These are phyloP conservation scores for Coelinius sp. DNA, from an alignment of 2,888 invertebrate genomes.

Conservation along the genomic window DNA sequence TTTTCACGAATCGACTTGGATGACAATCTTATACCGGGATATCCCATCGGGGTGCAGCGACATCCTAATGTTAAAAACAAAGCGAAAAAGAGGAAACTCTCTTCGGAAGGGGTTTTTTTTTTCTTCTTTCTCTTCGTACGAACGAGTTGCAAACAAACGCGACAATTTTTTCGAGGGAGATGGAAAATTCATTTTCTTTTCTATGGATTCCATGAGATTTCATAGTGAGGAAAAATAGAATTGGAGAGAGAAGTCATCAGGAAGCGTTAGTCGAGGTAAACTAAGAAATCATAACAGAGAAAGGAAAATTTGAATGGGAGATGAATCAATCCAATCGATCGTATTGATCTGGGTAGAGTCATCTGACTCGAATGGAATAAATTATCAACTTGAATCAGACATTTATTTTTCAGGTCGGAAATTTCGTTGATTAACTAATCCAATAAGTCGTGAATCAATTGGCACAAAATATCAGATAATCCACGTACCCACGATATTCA, in stretches of 20 bases:
- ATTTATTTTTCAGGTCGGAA: not conserved
- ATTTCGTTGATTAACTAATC: too few relatives aligned
- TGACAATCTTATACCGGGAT: conserved; percentile 60
- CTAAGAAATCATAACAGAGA: not conserved
- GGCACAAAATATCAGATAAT: not conserved
- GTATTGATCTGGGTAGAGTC: too few relatives aligned
- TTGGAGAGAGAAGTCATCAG: not conserved
- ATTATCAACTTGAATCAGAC: too few relatives aligned
- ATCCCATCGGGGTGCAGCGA: conserved; percentile 52
- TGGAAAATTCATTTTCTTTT: not conserved
- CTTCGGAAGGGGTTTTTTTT: not conserved
- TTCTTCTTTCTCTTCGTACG: not conserved
- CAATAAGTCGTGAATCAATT: too few relatives aligned
- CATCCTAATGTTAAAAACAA: conserved; percentile 20
- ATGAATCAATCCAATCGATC: too few relatives aligned
- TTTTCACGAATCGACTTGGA: conserved; percentile 57
- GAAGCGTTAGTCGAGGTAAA: not conserved
- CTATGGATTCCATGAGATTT: too few relatives aligned
- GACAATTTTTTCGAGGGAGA: not conserved
- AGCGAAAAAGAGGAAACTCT: not conserved
- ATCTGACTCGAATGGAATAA: too few relatives aligned
- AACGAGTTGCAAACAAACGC: not conserved
- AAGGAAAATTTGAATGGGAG: too few relatives aligned
- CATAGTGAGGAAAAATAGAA: too few relatives aligned
- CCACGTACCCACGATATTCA: not conserved